These are phyloP conservation scores for Littorina saxatilis DNA, from an alignment of 1,140 invertebrate genomes.

Conservation along the genomic window DNA sequence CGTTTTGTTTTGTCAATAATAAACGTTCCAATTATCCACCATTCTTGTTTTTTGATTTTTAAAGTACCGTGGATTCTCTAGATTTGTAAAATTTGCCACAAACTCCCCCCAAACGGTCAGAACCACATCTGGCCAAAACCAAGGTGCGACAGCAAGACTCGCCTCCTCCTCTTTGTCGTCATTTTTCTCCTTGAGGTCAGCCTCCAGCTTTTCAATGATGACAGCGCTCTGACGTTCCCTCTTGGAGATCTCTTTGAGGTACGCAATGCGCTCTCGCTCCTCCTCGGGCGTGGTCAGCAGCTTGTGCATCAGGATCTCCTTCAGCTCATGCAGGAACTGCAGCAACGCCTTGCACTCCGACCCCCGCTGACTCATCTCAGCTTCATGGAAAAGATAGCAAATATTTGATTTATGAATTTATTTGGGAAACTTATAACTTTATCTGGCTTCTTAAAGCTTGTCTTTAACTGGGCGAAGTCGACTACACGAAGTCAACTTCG, in stretches of 20 bases:
- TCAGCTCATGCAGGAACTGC: slow-evolving; percentile 64
- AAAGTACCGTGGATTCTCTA: no score
- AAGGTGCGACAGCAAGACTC: slow-evolving; percentile 30
- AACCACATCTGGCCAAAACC: no score
- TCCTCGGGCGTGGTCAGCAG: slow-evolving; percentile 73
- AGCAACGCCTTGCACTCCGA: slow-evolving; percentile 49
- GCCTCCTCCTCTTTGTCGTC: slow-evolving; percentile 74
- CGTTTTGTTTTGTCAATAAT: no score
- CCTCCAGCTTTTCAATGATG: slow-evolving; percentile 71
- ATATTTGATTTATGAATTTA: no score
- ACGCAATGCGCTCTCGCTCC: slow-evolving; percentile 70
- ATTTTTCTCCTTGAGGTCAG: slow-evolving; percentile 67
- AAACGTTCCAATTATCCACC: no score
- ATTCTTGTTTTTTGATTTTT: no score
- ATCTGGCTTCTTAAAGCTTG: no score
- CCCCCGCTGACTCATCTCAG: slow-evolving; percentile 42
- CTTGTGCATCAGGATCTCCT: slow-evolving; percentile 69
- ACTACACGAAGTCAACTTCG: no score
- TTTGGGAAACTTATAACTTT: no score
- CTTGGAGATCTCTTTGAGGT: slow-evolving; percentile 68
- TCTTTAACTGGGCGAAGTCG: no score
- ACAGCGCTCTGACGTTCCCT: slow-evolving; percentile 68
- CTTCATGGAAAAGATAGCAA: not conserved
- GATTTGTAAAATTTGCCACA: no score
- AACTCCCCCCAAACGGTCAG: no score